Conservation (phyloP, 2,888 invertebrate genomes). For the Clusia tigrina region DNA sequence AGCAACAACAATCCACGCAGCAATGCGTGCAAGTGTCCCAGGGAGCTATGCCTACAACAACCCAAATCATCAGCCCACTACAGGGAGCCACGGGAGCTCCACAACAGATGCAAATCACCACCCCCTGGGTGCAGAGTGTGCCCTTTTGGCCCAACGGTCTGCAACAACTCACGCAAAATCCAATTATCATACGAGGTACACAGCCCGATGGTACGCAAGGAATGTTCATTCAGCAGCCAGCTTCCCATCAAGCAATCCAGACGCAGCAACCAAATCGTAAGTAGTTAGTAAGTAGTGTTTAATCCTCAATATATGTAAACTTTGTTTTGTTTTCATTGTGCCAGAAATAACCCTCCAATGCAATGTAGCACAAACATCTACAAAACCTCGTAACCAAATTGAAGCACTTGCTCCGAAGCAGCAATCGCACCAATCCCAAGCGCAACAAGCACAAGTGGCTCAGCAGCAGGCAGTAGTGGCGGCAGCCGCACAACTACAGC, state of each 20-base stretch:
- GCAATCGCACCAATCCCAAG: slow-evolving; percentile 43
- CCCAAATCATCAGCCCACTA: slow-evolving; percentile 77
- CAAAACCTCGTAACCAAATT: slow-evolving; percentile 67
- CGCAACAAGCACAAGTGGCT: slow-evolving; percentile 38
- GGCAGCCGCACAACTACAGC: slow-evolving; percentile 39
- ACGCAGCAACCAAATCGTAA: slow-evolving; percentile 73
- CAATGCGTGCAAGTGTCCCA: slow-evolving; percentile 79
- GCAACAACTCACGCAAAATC: slow-evolving; percentile 78
- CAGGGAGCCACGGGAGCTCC: slow-evolving; percentile 70
- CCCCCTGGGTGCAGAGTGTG: slow-evolving; percentile 78
- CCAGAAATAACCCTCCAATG: slow-evolving; percentile 62
- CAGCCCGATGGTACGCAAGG: slow-evolving; percentile 76
- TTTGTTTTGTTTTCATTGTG: not conserved
- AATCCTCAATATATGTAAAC: not conserved
- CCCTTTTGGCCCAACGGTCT: slow-evolving; percentile 79
- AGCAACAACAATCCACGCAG: slow-evolving; percentile 67
- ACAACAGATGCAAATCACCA: slow-evolving; percentile 78
- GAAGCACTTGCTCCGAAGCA: slow-evolving; percentile 65
- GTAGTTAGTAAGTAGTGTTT: slow-evolving; percentile 45
- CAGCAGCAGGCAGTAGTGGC: slow-evolving; percentile 54
- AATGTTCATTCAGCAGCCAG: slow-evolving; percentile 81
- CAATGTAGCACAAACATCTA: slow-evolving; percentile 59
- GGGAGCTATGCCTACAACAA: slow-evolving; percentile 71
- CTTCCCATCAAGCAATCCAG: slow-evolving; percentile 68
- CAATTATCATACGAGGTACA: slow-evolving; percentile 78